Percentiles rank a stretch among this genome's conserved stretches.
Evolutionary conservation across 2,888 invertebrate species (phyloP).

Genomic region (Frankliniella intonsa): DNA sequence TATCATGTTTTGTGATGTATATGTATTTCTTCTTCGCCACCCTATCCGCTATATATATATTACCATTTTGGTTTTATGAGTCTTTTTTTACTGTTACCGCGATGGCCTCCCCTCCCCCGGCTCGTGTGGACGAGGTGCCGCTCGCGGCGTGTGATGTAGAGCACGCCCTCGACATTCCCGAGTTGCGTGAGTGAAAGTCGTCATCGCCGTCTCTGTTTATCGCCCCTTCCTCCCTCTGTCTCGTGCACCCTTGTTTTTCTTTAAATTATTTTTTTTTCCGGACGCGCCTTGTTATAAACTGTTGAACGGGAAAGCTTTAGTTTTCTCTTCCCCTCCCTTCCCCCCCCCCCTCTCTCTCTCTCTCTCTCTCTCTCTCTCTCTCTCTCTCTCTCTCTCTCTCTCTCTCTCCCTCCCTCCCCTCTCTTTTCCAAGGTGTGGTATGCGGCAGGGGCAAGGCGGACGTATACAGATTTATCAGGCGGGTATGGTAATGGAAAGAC

Average conservation of each 20-base stretch:
- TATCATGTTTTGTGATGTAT: too few relatives aligned
- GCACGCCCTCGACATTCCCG: not conserved
- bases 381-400: not conserved
- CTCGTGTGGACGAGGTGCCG: too few relatives aligned
- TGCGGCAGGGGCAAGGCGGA: not conserved
- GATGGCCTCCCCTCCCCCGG: too few relatives aligned
- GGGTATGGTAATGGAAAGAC: not conserved
- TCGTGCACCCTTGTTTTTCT: not conserved
- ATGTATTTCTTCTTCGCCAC: too few relatives aligned
- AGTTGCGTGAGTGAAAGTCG: not conserved
- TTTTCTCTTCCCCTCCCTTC: not conserved
- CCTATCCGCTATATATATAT: too few relatives aligned
- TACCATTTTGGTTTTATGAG: too few relatives aligned
- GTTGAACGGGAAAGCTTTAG: not conserved
- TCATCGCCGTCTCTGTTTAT: not conserved
- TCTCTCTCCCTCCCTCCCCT: not conserved
- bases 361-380: not conserved
- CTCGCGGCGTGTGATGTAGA: too few relatives aligned
- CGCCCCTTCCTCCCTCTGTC: not conserved
- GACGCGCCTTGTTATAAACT: not conserved
- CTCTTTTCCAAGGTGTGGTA: not conserved
- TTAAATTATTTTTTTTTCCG: too few relatives aligned
- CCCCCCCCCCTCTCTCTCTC: not conserved
- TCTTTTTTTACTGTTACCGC: too few relatives aligned
- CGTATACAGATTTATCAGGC: not conserved